Evolutionary conservation across 2,888 invertebrate genomes (phyloP).

Genomic region (Amiota mariae): DNA sequence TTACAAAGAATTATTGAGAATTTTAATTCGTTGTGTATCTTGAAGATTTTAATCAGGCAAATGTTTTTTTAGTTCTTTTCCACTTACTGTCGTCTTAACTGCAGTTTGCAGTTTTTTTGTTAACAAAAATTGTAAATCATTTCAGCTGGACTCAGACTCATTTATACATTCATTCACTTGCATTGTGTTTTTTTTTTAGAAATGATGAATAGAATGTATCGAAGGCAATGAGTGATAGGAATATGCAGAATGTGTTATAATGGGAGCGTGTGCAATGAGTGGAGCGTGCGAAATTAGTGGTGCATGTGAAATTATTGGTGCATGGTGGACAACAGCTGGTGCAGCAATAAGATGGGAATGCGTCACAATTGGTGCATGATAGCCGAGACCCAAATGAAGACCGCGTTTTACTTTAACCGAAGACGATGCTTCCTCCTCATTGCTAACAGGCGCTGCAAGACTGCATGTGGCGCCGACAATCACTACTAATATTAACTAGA

Average conservation of each 20-base stretch:
- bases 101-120: not conserved
- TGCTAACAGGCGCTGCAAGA: constrained; percentile 61
- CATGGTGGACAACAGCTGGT: constrained; percentile 63
- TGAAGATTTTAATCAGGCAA: not conserved
- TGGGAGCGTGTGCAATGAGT: constrained; percentile 57
- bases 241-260: constrained; percentile 53
- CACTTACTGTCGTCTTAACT: not conserved
- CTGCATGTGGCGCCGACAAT: constrained; percentile 52
- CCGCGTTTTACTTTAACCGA: constrained; percentile 67
- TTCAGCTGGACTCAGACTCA: no score
- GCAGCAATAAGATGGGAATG: constrained; percentile 63
- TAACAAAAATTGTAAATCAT: no score
- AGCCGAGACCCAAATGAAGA: constrained; percentile 63
- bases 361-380: constrained; percentile 64
- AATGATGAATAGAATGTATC: constrained; percentile 64
- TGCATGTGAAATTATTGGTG: constrained; percentile 60
- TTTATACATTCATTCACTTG: not conserved
- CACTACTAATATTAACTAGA: constrained; percentile 57
- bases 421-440: constrained; percentile 25
- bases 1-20: no score
- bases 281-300: constrained; percentile 57
- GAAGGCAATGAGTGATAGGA: constrained; percentile 61
- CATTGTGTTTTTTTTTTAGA: constrained; percentile 41
- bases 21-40: no score
- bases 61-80: not conserved